Base-by-base conservation (phyloP, 2,113 vertebrate species). In the Suncus etruscus region DNA sequence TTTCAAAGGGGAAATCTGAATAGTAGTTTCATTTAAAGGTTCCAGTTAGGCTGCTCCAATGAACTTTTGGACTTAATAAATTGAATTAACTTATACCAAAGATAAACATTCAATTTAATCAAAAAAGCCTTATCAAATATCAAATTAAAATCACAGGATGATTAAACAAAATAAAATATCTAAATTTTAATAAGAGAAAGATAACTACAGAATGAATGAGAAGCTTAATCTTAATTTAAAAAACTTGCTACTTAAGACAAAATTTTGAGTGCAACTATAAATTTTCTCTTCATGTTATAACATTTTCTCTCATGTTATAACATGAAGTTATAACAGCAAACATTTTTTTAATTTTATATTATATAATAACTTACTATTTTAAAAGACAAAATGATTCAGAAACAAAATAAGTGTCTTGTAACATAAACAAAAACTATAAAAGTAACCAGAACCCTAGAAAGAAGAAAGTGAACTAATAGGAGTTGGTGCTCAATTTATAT, bases 151-250 rank as follows among this genome's bases (percentile, higher is more conserved):
- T 8, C 16, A 92, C 3, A 84, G 84, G 11, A 45, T 72, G 94
- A 73, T 22, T 54, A 78, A 90, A 88, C 79, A n/a, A 94, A 94
- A 92, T 91, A 50, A 93, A 92, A 87, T 73, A 66, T 48, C 61
- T 86, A 72, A 83, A 89, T 83, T 82, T 3, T 72, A 93, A 86
- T 79, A 91, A 92, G 63, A 92, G 63, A 88, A 83, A 22, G 65
- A 90, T 65, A 27, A 83, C 9, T 11, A 58, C 31, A 61, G 18
- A 27, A 94, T 82, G 50, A 87, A 18, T 65, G 48, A 82, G 47
- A 92, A 61, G 51, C 25, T 72, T 93, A 91, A 92, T 86, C 82
- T 91, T 94, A 88, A 95, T 94, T 92, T 83, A 90, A 92, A 91
- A 18, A 78, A 25, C 70, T 31, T 80, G 51, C 76, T 39, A 85